phyloP scores from a whole-genome alignment of 2,113 vertebrate species.

The Galemys pyrenaicus region DNA sequence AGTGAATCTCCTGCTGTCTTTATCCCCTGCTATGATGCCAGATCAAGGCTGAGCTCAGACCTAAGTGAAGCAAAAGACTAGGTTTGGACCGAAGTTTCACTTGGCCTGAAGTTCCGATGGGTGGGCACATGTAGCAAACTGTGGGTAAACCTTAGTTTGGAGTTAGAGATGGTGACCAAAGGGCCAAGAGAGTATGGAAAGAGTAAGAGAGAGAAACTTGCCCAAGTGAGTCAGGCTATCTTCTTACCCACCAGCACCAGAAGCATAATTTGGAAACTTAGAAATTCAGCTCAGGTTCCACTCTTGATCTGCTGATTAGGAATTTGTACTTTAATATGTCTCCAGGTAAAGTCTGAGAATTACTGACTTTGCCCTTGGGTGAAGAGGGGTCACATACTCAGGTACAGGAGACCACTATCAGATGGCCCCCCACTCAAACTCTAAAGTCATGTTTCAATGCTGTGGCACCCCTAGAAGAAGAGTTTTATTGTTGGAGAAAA shows the following conservation, averaged over 20 bases:
- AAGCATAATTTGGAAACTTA: neutral
- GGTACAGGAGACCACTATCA: neutral
- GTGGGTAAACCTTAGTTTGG: neutral
- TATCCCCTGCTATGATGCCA: neutral
- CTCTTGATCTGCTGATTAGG: neutral
- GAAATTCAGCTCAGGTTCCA: neutral
- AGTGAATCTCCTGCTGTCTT: neutral
- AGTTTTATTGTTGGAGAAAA: neutral
- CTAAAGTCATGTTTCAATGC: neutral
- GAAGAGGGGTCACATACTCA: neutral
- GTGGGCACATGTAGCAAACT: neutral
- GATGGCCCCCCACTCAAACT: neutral
- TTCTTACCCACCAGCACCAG: neutral
- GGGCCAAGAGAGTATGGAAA: neutral
- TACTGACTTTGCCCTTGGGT: neutral
- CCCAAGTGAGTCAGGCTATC: no score
- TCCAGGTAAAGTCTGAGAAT: neutral
- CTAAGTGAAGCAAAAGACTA: neutral
- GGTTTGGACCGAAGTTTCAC: neutral
- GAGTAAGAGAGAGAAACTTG: neutral
- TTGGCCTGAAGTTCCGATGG: neutral
- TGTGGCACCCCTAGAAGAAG: neutral
- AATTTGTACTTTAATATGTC: neutral
- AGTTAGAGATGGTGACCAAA: neutral
- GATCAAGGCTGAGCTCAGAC: neutral